Evolutionary conservation across 2,888 invertebrate species (phyloP).

Genomic region (Buathra laborator): DNA sequence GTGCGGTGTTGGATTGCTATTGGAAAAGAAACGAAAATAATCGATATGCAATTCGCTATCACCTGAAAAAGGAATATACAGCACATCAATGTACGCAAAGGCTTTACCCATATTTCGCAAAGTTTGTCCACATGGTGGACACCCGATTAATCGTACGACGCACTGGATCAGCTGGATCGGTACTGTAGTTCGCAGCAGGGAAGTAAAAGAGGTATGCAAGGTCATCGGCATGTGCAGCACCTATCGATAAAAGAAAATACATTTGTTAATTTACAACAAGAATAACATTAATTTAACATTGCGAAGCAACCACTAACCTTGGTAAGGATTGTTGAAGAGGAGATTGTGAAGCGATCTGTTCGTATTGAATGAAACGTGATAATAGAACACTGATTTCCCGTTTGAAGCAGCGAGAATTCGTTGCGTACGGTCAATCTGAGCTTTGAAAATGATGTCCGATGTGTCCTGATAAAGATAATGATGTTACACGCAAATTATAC

Average conservation of each 20-base stretch:
- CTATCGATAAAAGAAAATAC: not conserved
- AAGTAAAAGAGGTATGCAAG: conserved; percentile 22
- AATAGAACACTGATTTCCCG: conserved; percentile 71
- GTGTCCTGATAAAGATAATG: conserved; percentile 54
- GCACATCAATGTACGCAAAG: not conserved
- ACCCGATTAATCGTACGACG: conserved; percentile 20
- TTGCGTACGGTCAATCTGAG: conserved; percentile 72
- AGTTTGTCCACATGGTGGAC: conserved; percentile 50
- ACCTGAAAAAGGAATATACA: too few species aligned
- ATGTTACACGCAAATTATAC: not conserved
- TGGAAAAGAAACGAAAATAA: not conserved
- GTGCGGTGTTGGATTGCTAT: conserved; percentile 36
- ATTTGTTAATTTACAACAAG: not conserved
- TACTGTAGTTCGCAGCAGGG: not conserved
- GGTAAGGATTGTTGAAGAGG: not conserved
- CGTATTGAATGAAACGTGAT: conserved; percentile 64
- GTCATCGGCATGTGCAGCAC: conserved; percentile 42
- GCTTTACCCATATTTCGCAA: conserved; percentile 50
- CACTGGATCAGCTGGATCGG: conserved; percentile 16
- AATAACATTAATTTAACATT: not conserved
- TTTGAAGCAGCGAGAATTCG: conserved; percentile 53
- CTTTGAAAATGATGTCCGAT: conserved; percentile 61
- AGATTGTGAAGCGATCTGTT: conserved; percentile 18
- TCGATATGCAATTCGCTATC: not conserved
- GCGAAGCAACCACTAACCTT: not conserved